Base-by-base conservation (phyloP, 92 coral and sea anemone species). In the Plumapathes pennacea region DNA sequence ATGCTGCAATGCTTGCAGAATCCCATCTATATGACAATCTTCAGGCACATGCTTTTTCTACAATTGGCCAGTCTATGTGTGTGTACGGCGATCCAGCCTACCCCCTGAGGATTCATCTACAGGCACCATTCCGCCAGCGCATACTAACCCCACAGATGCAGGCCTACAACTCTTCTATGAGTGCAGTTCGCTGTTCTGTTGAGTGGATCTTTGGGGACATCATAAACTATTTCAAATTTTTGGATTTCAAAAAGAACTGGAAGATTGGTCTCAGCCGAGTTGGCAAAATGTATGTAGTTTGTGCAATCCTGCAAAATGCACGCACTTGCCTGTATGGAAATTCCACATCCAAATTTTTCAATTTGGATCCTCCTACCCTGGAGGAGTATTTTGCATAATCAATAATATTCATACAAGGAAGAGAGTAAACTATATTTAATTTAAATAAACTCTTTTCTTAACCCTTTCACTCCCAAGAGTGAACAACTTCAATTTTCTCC, bases 241-340 rank as follows among this genome's bases (percentile, higher is more conserved):
- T 67, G 27, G 63, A 66, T 51, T 53, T 66, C 8, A 66, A 66
- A 46, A 71, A 58, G 29, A 59, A 71, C 38, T 46, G 57, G 32
- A 71, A 71, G 30, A 50, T 71, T 25, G 59, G 77, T 23, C 77
- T 69, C 40, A 57, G 67, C 22, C 43, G 50, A 41, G 64, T 54
- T 45, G 75, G 64, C 40, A 68, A 68, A 65, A 54, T 68, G 64
- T 68, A 68, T 22, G 47, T 68, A 1, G 75, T 68, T 23, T 68
- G 63, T 42, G 46, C 75, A 29, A 38, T 68, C 27, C 63, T 68
- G 25, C 75, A 54, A 30, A 68, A 68, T 68, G 75, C 64, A 32
- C 30, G 42, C 44, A 68, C 65, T 17, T 68, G 65, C 37, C 50
- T 68, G 6, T 68, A 68, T 23, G 64, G 64, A 27, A 68, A 68